A percentile compares a stretch with the other conserved stretches of the same genome.
phyloP scores from a whole-genome alignment of 2,797 vertebrate species.

The Pangasius sanitwongsei region DNA sequence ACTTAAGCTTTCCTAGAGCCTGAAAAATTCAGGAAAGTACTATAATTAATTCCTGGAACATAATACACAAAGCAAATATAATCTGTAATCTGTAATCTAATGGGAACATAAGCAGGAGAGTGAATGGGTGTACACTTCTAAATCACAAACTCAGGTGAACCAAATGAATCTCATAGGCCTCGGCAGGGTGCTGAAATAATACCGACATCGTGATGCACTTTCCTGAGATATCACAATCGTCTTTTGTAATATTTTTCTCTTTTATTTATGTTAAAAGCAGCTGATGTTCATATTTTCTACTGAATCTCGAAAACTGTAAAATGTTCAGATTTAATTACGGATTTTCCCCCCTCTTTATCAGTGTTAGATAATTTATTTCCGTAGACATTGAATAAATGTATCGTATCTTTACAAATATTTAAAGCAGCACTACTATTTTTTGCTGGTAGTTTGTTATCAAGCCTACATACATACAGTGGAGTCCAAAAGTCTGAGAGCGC shows the following conservation, averaged over 20 bases:
- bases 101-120: neutral
- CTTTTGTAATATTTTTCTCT: neutral
- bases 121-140: neutral
- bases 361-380: too few relatives aligned
- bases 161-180: neutral
- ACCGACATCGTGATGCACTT: neutral
- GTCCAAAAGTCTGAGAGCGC: neutral
- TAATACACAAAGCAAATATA: neutral
- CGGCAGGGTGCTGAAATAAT: neutral
- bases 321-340: neutral
- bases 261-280: neutral
- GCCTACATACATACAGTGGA: neutral
- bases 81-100: neutral
- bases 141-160: neutral
- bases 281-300: neutral
- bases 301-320: neutral
- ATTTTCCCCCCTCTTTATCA: neutral
- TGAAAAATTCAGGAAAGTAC: neutral
- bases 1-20: neutral
- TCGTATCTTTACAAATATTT: neutral
- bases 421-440: neutral
- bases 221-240: neutral
- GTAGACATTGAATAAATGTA: neutral
- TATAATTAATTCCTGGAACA: neutral
- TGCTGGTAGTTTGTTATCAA: neutral